Conservation (phyloP, 1,140 invertebrate genomes). For the Drosophila guanche region DNA sequence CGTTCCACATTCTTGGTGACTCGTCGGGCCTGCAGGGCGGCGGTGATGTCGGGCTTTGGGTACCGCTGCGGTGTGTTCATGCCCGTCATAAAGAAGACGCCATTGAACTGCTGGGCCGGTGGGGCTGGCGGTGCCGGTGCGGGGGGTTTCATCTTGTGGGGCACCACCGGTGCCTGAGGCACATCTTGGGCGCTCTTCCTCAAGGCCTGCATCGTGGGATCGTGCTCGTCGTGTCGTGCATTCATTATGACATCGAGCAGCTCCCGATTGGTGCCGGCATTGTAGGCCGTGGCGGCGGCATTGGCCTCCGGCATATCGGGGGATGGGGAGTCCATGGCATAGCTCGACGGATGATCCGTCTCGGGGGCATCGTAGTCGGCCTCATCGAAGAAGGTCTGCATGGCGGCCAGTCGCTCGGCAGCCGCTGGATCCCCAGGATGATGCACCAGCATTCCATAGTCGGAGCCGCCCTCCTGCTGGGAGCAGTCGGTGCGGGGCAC, state of each 20-base stretch:
- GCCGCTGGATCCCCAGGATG: constrained; percentile 57
- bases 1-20: constrained; percentile 91
- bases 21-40: constrained; percentile 85
- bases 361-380: constrained; percentile 84
- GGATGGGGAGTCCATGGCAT: constrained; percentile 58
- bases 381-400: constrained; percentile 81
- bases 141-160: constrained; percentile 27
- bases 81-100: constrained; percentile 83
- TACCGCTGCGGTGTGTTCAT: constrained; percentile 82
- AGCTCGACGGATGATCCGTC: constrained; percentile 84
- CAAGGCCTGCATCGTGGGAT: constrained; percentile 82
- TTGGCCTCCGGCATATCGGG: constrained; percentile 84
- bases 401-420: constrained; percentile 61
- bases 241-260: constrained; percentile 85
- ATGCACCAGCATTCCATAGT: constrained; percentile 73
- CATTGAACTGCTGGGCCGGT: constrained; percentile 84
- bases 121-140: constrained; percentile 54
- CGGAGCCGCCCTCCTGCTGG: constrained; percentile 77
- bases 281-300: constrained; percentile 80
- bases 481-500: constrained; percentile 77
- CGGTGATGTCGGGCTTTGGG: constrained; percentile 84
- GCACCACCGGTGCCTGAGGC: neutral
- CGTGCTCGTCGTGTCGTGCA: constrained; percentile 83
- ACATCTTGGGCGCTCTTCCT: constrained; percentile 64
- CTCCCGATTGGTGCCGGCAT: constrained; percentile 85